phyloP scores from a whole-genome alignment of 2,113 vertebrate genomes.

The Pollimyrus isidori region DNA sequence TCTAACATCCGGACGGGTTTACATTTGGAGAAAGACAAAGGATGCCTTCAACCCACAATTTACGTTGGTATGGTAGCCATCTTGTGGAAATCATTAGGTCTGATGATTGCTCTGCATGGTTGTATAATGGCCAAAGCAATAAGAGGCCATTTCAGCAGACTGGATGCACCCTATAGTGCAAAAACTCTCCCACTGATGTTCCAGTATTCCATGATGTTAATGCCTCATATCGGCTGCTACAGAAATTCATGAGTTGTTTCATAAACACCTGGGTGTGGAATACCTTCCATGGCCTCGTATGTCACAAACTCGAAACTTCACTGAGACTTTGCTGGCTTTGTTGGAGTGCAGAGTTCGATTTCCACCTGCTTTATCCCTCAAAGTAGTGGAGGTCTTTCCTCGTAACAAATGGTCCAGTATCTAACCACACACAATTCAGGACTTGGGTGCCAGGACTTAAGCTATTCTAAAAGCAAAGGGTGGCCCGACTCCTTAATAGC shows the following conservation, averaged over 20 bases:
- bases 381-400: not conserved
- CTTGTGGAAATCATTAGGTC: not conserved
- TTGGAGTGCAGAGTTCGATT: not conserved
- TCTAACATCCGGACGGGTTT: not conserved
- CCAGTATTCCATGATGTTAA: not conserved
- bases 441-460: not conserved
- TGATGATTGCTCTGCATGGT: not conserved
- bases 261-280: not conserved
- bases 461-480: not conserved
- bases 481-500: not conserved
- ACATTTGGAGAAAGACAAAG: constrained; percentile 4
- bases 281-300: not conserved
- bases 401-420: not conserved
- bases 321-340: not conserved
- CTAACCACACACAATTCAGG: not conserved
- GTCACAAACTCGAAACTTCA: not conserved
- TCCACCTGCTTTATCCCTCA: not conserved
- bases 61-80: not conserved
- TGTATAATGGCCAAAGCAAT: not conserved
- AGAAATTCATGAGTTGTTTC: not conserved
- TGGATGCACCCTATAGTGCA: not conserved
- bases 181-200: not conserved
- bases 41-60: not conserved
- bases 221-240: not conserved
- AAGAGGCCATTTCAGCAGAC: not conserved